A percentile compares a stretch with the other conserved stretches of the same genome.
Evolutionary conservation across 2,888 invertebrate genomes (phyloP).

Genomic region (Lithophane semibrunnea): DNA sequence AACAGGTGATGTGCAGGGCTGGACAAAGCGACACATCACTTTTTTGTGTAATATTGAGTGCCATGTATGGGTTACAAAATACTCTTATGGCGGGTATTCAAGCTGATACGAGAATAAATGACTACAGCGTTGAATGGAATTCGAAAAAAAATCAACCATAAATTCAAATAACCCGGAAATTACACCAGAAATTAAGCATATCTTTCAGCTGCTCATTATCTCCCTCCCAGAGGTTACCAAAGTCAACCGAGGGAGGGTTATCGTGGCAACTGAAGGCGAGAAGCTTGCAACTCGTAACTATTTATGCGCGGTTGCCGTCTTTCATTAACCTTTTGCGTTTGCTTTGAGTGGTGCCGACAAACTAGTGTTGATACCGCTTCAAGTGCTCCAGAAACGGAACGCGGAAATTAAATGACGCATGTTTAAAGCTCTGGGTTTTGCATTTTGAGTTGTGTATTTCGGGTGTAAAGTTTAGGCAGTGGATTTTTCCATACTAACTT

Average conservation of each 20-base stretch:
- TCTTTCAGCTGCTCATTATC: conserved; percentile 28
- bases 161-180: conserved; percentile 8
- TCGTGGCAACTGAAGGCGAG: conserved; percentile 43
- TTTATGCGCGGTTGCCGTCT: conserved; percentile 49
- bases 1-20: not conserved
- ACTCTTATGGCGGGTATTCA: not conserved
- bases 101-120: not conserved
- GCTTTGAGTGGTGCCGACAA: conserved; percentile 49
- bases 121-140: not conserved
- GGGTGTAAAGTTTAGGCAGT: not conserved
- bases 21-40: not conserved
- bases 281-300: conserved; percentile 51
- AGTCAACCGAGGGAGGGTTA: conserved; percentile 39
- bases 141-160: not conserved
- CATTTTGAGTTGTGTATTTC: conserved; percentile 21
- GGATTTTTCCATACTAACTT: not conserved
- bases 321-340: conserved; percentile 48
- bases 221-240: conserved; percentile 35
- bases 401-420: conserved; percentile 40
- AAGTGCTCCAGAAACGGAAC: conserved; percentile 40
- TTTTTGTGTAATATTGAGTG: not conserved
- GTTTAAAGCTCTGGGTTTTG: conserved; percentile 14
- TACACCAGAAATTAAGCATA: conserved; percentile 17
- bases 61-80: too few species aligned
- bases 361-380: conserved; percentile 41